phyloP scores from a whole-genome alignment of 2,797 vertebrate genomes.

The Enteromius anoplus region DNA sequence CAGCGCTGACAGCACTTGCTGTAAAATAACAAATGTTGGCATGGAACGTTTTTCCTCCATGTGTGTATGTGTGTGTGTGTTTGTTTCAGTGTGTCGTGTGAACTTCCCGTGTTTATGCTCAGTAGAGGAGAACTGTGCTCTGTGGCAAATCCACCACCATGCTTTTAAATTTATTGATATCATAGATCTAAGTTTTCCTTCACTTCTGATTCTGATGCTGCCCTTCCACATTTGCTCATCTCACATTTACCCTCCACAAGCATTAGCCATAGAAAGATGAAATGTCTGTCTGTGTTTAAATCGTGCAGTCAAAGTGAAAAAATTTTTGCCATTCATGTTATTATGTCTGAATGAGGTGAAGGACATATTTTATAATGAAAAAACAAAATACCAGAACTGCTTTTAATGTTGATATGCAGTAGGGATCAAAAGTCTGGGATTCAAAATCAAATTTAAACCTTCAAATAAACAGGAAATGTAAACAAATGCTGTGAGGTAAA shows the following conservation, averaged over 20 bases:
- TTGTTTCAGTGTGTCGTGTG: constrained; percentile 42
- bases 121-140: constrained; percentile 42
- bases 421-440: constrained; percentile 5
- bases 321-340: constrained; percentile 9
- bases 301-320: constrained; percentile 18
- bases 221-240: constrained; percentile 27
- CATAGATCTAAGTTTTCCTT: constrained; percentile 31
- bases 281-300: constrained; percentile 27
- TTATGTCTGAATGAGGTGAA: constrained; percentile 9
- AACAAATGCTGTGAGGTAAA: neutral
- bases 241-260: constrained; percentile 20
- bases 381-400: neutral
- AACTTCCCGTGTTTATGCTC: constrained; percentile 38
- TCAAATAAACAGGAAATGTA: neutral
- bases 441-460: neutral
- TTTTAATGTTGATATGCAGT: neutral
- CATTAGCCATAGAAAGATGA: neutral
- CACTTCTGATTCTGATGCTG: constrained; percentile 6
- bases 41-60: constrained; percentile 60
- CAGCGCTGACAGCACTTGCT: constrained; percentile 44
- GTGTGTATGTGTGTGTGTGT: constrained; percentile 39
- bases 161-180: constrained; percentile 27
- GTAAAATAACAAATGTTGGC: constrained; percentile 69
- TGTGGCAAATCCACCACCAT: constrained; percentile 43
- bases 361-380: constrained; percentile 2